Percentiles rank a stretch among this genome's conserved stretches.
These are phyloP conservation scores for Strigamia maritima DNA, from an alignment of 2,888 invertebrate genomes.

Conservation along the genomic window DNA sequence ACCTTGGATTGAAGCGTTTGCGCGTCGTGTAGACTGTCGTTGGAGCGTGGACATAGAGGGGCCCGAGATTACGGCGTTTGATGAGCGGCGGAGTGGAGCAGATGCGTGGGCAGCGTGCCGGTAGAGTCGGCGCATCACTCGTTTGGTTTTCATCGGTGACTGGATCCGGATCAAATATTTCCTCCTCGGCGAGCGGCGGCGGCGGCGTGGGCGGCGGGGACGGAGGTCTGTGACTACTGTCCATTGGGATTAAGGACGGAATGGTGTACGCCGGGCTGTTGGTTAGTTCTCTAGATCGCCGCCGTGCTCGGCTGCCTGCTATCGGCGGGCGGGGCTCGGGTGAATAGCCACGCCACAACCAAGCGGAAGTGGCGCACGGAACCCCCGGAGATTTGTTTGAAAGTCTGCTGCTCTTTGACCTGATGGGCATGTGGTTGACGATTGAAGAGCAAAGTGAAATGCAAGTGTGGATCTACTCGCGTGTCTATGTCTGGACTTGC, in stretches of 20 bases:
- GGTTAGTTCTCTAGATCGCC: not conserved
- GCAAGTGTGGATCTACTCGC: not conserved
- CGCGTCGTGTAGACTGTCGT: not conserved
- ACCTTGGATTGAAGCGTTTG: not conserved
- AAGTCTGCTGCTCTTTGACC: conserved; percentile 7
- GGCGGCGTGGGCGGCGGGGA: conserved; percentile 25
- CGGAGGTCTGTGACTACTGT: not conserved
- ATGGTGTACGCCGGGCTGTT: not conserved
- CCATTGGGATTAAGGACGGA: conserved; percentile 15
- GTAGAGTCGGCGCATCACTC: conserved; percentile 55
- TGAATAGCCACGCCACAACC: not conserved
- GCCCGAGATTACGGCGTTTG: conserved; percentile 35
- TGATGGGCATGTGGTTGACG: conserved; percentile 12
- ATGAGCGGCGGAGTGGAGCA: conserved; percentile 58
- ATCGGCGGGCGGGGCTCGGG: conserved; percentile 12
- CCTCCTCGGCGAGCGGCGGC: conserved; percentile 29
- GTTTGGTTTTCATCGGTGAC: not conserved
- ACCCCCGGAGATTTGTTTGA: not conserved
- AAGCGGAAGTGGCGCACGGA: conserved; percentile 26
- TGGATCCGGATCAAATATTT: not conserved
- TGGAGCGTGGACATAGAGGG: conserved; percentile 26
- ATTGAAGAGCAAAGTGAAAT: not conserved
- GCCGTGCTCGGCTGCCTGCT: not conserved
- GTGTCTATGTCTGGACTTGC: not conserved
- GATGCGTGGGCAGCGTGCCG: conserved; percentile 72